phyloP scores from a whole-genome alignment of 2,797 vertebrate species.

The Anisognathus igniventris region DNA sequence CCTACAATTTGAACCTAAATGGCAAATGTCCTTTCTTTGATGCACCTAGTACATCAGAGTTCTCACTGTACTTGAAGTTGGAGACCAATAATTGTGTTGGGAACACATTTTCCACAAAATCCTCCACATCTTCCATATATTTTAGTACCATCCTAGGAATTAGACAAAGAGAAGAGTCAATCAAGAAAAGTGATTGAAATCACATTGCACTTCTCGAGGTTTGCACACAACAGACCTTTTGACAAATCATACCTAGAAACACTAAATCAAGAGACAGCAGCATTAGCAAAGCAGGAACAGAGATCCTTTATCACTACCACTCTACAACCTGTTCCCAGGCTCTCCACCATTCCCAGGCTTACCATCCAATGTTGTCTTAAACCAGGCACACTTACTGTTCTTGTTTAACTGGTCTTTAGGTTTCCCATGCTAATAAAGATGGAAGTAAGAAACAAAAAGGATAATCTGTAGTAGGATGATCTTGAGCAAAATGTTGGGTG shows the following conservation, averaged over 20 bases:
- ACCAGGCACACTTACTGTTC: background rate
- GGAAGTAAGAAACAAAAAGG: background rate
- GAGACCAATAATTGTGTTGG: conserved; percentile 83
- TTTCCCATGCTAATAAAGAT: background rate
- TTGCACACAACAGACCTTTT: background rate
- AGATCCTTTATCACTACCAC: background rate
- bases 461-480: background rate
- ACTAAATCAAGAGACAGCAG: background rate
- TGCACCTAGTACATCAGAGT: background rate
- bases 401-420: background rate
- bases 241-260: background rate
- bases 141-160: conserved; percentile 89
- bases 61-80: conserved; percentile 84
- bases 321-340: background rate
- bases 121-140: conserved; percentile 95
- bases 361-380: background rate
- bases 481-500: background rate
- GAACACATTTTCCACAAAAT: conserved; percentile 96
- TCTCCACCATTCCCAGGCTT: background rate
- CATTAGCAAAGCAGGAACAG: background rate
- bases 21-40: background rate
- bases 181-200: background rate
- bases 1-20: conserved; percentile 11
- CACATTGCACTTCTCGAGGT: background rate
- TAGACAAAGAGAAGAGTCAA: background rate